phyloP scores from a whole-genome alignment of 2,888 invertebrate genomes.

The Atherix ibis region DNA sequence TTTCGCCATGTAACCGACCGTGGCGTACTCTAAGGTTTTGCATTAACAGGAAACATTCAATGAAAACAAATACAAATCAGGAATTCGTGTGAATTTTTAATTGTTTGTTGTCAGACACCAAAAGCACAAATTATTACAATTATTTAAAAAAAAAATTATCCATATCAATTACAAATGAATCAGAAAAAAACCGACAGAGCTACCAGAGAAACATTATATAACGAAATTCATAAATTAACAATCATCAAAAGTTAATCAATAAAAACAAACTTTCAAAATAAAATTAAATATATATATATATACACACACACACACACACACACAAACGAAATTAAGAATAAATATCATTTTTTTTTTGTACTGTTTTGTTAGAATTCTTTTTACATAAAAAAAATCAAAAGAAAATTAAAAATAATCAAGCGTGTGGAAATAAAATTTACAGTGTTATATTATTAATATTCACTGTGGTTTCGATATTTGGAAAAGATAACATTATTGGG shows the following conservation, averaged over 20 bases:
- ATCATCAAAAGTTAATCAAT: not conserved
- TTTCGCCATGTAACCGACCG: slow-evolving; percentile 96
- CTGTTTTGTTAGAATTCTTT: too few species aligned
- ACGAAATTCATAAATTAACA: not conserved
- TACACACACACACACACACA: not conserved
- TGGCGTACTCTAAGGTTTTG: slow-evolving; percentile 70
- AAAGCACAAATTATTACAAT: slow-evolving; percentile 11
- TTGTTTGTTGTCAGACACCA: slow-evolving; percentile 13
- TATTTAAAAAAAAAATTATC: too few species aligned
- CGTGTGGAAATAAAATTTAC: too few species aligned
- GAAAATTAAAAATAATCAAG: too few species aligned
- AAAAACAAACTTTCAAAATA: not conserved
- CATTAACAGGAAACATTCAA: slow-evolving; percentile 17
- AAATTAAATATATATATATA: not conserved
- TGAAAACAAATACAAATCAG: not conserved
- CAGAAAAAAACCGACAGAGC: too few species aligned
- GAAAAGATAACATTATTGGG: too few species aligned
- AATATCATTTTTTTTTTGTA: too few species aligned
- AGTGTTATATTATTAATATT: too few species aligned
- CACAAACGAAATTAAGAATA: too few species aligned
- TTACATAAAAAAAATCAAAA: too few species aligned
- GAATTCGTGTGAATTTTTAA: slow-evolving; percentile 11
- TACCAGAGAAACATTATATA: not conserved
- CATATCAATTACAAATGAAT: too few species aligned
- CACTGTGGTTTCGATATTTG: too few species aligned